Evolutionary conservation across 2,113 vertebrate genomes (phyloP).

Genomic region (cattle (Bos taurus)): DNA sequence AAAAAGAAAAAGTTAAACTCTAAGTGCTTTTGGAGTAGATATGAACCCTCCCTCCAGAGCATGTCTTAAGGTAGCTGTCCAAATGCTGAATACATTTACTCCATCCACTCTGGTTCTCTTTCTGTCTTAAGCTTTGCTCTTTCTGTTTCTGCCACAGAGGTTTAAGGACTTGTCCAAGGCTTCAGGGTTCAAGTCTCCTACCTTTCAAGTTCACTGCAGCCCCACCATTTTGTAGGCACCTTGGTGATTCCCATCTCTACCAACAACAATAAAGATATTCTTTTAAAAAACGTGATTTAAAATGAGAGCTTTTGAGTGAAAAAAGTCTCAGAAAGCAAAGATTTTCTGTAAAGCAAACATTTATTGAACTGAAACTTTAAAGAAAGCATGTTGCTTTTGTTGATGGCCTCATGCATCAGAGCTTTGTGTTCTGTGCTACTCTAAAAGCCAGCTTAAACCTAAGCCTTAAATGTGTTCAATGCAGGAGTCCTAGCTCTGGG

Average conservation of each 20-base stretch:
- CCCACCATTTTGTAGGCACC: not conserved
- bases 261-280: not conserved
- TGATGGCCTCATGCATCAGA: constrained; percentile 27
- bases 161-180: not conserved
- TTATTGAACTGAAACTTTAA: constrained; percentile 57
- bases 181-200: not conserved
- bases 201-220: not conserved
- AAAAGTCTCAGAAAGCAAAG: constrained; percentile 37
- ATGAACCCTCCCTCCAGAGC: not conserved
- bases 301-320: constrained; percentile 15
- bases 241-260: not conserved
- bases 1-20: not conserved
- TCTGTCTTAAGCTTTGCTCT: not conserved
- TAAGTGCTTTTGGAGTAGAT: not conserved
- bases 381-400: constrained; percentile 38
- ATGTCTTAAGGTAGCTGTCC: not conserved
- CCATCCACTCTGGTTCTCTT: not conserved
- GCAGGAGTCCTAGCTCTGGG: not conserved
- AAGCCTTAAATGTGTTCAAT: constrained; percentile 26
- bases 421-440: constrained; percentile 45
- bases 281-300: not conserved
- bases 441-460: constrained; percentile 27
- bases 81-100: not conserved
- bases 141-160: not conserved
- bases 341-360: constrained; percentile 37